phyloP scores from a whole-genome alignment of 2,888 invertebrate species.

The Bellardia bayeri region DNA sequence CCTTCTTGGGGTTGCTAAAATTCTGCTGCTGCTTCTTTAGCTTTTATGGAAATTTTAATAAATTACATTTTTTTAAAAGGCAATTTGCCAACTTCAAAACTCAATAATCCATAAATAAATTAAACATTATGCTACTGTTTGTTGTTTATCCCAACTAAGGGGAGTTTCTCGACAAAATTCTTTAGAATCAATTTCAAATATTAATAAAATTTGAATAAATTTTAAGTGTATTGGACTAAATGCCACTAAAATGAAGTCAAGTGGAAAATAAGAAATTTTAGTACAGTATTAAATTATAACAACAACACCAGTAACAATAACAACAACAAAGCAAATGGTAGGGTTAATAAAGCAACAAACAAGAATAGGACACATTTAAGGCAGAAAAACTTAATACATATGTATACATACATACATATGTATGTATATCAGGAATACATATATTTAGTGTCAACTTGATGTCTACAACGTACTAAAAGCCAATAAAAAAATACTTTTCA shows the following conservation, averaged over 20 bases:
- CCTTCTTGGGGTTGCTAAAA: not conserved
- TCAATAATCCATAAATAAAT: conserved; percentile 67
- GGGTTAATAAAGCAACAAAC: conserved; percentile 26
- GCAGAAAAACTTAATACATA: not conserved
- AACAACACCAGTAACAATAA: conserved; percentile 19
- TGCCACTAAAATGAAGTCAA: conserved; percentile 45
- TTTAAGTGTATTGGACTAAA: conserved; percentile 10
- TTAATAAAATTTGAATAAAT: conserved; percentile 72
- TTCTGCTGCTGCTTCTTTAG: not conserved
- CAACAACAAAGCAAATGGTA: conserved; percentile 9
- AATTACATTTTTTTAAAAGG: conserved; percentile 65
- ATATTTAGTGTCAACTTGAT: not conserved
- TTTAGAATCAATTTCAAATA: conserved; percentile 72
- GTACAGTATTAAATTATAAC: conserved; percentile 19
- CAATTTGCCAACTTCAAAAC: conserved; percentile 68
- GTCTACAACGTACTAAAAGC: not conserved
- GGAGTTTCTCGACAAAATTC: conserved; percentile 59
- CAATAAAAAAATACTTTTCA: not conserved
- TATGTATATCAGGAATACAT: too few species aligned
- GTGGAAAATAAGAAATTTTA: conserved; percentile 69
- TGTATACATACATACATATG: too few species aligned
- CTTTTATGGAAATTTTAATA: conserved; percentile 49
- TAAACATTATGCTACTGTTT: conserved; percentile 63
- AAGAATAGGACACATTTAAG: not conserved
- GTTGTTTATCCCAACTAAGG: conserved; percentile 8